These are phyloP conservation scores for Sebastes minor DNA, from an alignment of 2,797 vertebrate genomes.

Conservation along the genomic window DNA sequence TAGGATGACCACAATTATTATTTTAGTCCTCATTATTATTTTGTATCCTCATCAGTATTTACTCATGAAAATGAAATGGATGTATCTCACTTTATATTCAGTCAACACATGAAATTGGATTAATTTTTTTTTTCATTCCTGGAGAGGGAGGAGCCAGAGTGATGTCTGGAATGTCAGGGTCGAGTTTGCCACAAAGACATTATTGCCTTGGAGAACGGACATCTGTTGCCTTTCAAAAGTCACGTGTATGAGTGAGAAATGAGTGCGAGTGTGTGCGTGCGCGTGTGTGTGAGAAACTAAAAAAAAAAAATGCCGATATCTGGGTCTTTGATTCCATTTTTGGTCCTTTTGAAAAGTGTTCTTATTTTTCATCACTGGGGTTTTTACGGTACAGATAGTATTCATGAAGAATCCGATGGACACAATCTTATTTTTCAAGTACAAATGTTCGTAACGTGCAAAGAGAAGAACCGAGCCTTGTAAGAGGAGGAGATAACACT, in stretches of 20 bases:
- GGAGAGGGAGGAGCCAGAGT: constrained; percentile 72
- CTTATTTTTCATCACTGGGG: constrained; percentile 83
- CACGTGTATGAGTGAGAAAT: constrained; percentile 60
- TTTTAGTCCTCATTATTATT: constrained; percentile 77
- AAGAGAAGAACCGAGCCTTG: constrained; percentile 50
- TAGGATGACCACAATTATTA: constrained; percentile 70
- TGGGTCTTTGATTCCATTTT: constrained; percentile 75
- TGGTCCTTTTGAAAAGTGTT: constrained; percentile 84
- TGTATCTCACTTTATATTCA: constrained; percentile 73
- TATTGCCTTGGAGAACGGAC: constrained; percentile 85
- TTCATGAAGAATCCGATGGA: constrained; percentile 75
- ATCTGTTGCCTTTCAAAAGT: constrained; percentile 83
- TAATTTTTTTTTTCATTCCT: constrained; percentile 64
- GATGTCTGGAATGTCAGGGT: constrained; percentile 80
- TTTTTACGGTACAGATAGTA: constrained; percentile 83
- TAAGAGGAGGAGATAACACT: constrained; percentile 49
- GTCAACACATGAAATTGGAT: constrained; percentile 54
- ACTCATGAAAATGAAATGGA: constrained; percentile 76
- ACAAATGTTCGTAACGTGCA: constrained; percentile 65
- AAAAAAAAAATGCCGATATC: constrained; percentile 53
- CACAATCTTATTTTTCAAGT: constrained; percentile 80
- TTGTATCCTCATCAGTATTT: constrained; percentile 81
- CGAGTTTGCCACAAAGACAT: constrained; percentile 85
- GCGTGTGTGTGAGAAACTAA: constrained; percentile 25
- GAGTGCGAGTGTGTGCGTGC: constrained; percentile 33